Conservation (phyloP, 2,888 invertebrate genomes). For the Timema cristinae region DNA sequence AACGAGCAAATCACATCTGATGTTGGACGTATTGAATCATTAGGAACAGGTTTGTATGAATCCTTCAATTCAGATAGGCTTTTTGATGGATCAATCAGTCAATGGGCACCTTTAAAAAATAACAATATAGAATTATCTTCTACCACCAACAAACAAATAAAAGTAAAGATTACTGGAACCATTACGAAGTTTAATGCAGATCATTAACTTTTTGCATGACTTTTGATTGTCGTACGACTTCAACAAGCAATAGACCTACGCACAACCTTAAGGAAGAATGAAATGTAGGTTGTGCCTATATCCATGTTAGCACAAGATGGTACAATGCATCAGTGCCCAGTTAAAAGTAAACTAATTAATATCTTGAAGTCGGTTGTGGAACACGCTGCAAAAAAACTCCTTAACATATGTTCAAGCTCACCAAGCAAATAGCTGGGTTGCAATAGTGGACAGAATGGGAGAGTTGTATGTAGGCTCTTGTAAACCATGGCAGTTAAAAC, state of each 20-base stretch:
- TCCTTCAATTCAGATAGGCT: not conserved
- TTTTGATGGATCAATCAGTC: not conserved
- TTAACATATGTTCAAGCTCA: not conserved
- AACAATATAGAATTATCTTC: not conserved
- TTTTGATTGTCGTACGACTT: not conserved
- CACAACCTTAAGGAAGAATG: not conserved
- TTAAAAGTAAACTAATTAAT: not conserved
- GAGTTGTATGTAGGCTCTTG: not conserved
- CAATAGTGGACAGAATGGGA: not conserved
- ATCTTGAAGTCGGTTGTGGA: not conserved
- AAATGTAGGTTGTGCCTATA: not conserved
- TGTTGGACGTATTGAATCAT: not conserved
- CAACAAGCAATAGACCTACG: not conserved
- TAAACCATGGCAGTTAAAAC: constrained; percentile 1
- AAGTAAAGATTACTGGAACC: no score
- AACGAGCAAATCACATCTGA: not conserved
- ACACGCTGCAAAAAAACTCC: not conserved
- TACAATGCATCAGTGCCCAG: not conserved
- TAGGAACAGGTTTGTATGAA: constrained; percentile 2
- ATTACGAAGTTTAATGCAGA: no score
- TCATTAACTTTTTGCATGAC: no score
- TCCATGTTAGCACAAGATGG: not conserved
- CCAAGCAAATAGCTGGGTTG: not conserved
- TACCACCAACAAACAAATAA: no score
- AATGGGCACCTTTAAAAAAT: not conserved